phyloP scores from a whole-genome alignment of 2,888 invertebrate species.

The Lysandra coridon region DNA sequence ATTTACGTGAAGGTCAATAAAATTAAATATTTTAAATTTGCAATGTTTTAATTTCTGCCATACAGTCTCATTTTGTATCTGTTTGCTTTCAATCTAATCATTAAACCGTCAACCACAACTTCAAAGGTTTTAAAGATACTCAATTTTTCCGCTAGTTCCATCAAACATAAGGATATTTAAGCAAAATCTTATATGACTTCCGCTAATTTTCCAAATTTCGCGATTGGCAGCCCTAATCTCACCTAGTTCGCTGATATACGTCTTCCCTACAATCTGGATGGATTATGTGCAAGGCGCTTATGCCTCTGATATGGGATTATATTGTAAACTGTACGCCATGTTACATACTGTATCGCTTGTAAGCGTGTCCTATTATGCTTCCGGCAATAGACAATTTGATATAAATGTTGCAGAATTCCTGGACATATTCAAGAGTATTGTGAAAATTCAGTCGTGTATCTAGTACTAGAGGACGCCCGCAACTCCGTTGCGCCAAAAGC shows the following conservation, averaged over 20 bases:
- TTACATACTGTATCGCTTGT: conserved; percentile 18
- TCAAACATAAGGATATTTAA: background rate
- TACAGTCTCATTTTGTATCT: no score
- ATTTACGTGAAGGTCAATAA: no score
- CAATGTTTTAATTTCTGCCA: no score
- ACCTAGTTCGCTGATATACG: conserved; percentile 18
- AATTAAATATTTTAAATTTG: no score
- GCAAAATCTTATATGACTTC: background rate
- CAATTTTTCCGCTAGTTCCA: no score
- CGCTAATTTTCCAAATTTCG: background rate
- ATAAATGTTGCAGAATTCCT: background rate
- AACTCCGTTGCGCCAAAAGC: no score
- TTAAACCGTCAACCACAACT: no score
- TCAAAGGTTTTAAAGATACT: no score
- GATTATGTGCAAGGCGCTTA: conserved; percentile 24
- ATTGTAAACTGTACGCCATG: conserved; percentile 22
- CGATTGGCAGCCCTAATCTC: background rate
- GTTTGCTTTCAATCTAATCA: no score
- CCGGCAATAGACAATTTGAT: background rate
- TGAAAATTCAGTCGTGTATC: background rate
- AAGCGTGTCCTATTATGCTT: conserved; percentile 1
- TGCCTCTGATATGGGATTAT: conserved; percentile 25
- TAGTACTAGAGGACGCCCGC: no score
- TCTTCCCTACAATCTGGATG: conserved; percentile 23
- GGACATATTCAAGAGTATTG: background rate